Base-by-base conservation (phyloP, 53 echinoderm and acorn worm genomes). In the Temnopleurus reevesii region DNA sequence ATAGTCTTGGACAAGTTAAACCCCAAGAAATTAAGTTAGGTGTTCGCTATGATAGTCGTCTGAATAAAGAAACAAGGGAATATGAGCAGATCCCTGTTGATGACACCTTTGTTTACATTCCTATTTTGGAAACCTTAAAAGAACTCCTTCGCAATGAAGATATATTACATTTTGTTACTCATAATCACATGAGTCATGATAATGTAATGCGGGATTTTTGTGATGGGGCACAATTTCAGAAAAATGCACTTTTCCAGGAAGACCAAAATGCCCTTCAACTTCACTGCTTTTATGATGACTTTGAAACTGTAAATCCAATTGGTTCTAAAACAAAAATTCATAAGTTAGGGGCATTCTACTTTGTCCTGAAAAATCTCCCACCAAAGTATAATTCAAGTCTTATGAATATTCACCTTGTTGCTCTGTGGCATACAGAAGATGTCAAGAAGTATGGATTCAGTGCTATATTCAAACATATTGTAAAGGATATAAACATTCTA, bases 401-500 rank as follows among this genome's bases (percentile, higher is more conserved):
- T 18, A 33, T 41, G 1, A 93, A 83, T 81, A 91, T 91, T 29
- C 44, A 77, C 43, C 77, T 86, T 86, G 80, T 59, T 46, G 91
- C 87, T 61, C 77, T 86, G 25, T 92, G 92, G n/a, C 46, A 90
- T 61, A 54, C 92, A 13, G 86, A 71, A 19, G 85, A 90, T 77
- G 15, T 53, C 18, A 92, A 92, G 26, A 92, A 90, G 12, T 89
- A 92, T 92, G 92, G 92, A 36, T 92, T 77, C 59, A 76, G 81
- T 77, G 27, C 59, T 13, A 90, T 90, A 17, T 18, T 92, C 6
- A 57, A 90, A 53, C 80, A 56, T 26, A 57, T 91, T 55, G 87
- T 91, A 35, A 30, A 76, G 19, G 91, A 90, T 38, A 84, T 84
- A 13, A 60, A 60, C 30, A 30, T 61, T 12, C 12, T 61, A 5